Evolutionary conservation across 1,140 invertebrate species (phyloP).

Genomic region (Periplaneta americana): DNA sequence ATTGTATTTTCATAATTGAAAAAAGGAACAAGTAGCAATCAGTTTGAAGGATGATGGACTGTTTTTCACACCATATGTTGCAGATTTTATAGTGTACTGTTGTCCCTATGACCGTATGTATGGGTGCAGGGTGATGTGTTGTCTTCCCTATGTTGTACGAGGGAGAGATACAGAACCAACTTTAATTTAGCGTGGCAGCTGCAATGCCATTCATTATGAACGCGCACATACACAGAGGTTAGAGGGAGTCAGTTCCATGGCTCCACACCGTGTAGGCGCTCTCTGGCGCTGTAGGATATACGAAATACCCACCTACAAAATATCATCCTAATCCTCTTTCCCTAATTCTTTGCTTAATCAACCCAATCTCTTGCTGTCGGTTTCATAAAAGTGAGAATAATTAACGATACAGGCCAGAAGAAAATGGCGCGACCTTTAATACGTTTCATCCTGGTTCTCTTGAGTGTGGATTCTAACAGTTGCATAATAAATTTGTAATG

Average conservation of each 20-base stretch:
- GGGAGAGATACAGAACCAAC: not conserved
- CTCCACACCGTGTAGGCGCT: not conserved
- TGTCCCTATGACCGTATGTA: too few species aligned
- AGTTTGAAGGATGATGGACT: not conserved
- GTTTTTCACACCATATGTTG: not conserved
- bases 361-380: too few species aligned
- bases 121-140: not conserved
- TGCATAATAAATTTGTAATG: too few species aligned
- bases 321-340: not conserved
- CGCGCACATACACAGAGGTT: not conserved
- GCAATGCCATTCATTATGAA: conserved; percentile 5
- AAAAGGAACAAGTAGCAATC: not conserved
- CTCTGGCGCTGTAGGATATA: not conserved
- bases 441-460: too few species aligned
- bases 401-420: too few species aligned
- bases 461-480: too few species aligned
- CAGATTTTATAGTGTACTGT: not conserved
- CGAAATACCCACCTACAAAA: too few species aligned
- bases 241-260: not conserved
- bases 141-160: not conserved
- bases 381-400: not conserved
- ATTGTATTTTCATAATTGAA: too few species aligned
- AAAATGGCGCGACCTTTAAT: too few species aligned
- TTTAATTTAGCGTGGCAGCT: conserved; percentile 11
- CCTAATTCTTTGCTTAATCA: too few species aligned